These are phyloP conservation scores for Chloropsis hardwickii DNA, from an alignment of 2,113 vertebrate genomes.

Conservation along the genomic window DNA sequence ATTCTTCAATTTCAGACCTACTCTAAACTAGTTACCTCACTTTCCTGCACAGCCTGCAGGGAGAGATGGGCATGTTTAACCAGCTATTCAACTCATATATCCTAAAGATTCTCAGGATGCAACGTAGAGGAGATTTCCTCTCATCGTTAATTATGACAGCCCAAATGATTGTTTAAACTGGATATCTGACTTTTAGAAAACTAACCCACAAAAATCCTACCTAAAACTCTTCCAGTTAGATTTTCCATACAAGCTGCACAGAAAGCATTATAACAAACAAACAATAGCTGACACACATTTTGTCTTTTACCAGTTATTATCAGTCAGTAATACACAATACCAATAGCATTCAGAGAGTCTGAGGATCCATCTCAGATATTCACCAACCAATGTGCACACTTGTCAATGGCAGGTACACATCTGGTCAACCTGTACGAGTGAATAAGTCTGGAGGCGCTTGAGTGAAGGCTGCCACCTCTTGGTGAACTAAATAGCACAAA, in stretches of 20 bases:
- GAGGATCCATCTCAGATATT: background rate
- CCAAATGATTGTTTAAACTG: background rate
- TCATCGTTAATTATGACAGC: background rate
- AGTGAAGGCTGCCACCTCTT: constrained; percentile 33
- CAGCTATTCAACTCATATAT: background rate
- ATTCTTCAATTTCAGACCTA: background rate
- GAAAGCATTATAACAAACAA: background rate
- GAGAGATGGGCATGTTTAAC: background rate
- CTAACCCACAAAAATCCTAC: background rate
- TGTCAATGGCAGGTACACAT: background rate
- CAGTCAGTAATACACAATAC: background rate
- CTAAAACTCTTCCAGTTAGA: background rate
- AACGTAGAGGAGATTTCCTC: background rate
- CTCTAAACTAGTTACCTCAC: background rate
- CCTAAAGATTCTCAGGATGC: background rate
- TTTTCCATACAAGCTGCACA: background rate
- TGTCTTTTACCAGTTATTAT: background rate
- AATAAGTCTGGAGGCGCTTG: background rate
- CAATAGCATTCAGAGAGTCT: background rate
- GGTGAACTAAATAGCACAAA: background rate
- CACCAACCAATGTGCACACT: background rate
- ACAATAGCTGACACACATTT: background rate
- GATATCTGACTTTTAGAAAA: background rate
- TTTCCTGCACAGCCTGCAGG: background rate
- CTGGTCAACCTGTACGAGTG: background rate